Evolutionary conservation across 1,140 invertebrate genomes (phyloP).

Genomic region (Apolygus lucorum): DNA sequence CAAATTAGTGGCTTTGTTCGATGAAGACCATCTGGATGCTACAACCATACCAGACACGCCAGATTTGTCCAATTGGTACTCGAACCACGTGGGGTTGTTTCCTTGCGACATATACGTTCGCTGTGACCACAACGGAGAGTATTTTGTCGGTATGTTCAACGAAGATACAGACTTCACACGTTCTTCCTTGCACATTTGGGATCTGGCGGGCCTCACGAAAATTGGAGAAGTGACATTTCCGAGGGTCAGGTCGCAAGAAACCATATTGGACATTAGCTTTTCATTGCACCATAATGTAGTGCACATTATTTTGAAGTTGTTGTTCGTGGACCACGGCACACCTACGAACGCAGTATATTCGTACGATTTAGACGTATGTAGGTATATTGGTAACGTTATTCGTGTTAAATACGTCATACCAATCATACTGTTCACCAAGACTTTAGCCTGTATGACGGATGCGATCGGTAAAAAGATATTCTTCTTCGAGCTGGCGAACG

Average conservation of each 20-base stretch:
- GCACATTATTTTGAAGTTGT: constrained; percentile 18
- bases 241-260: background rate
- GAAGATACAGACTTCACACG: background rate
- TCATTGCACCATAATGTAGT: constrained; percentile 12
- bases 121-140: constrained; percentile 28
- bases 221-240: constrained; percentile 20
- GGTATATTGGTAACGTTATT: constrained; percentile 12
- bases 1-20: constrained; percentile 18
- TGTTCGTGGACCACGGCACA: background rate
- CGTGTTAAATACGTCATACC: constrained; percentile 18
- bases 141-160: constrained; percentile 27
- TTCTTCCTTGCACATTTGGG: constrained; percentile 29
- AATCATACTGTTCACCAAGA: constrained; percentile 15
- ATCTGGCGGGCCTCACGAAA: constrained; percentile 23
- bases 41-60: constrained; percentile 9
- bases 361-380: constrained; percentile 20
- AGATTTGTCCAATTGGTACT: constrained; percentile 27
- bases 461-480: background rate
- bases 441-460: background rate
- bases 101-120: constrained; percentile 27
- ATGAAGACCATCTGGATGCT: constrained; percentile 20
- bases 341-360: constrained; percentile 17
- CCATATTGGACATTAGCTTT: constrained; percentile 1
- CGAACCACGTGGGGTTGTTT: constrained; percentile 23
- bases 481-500: background rate